Base-by-base conservation (phyloP, 2,888 invertebrate genomes). In the Eupithecia pulchellata region DNA sequence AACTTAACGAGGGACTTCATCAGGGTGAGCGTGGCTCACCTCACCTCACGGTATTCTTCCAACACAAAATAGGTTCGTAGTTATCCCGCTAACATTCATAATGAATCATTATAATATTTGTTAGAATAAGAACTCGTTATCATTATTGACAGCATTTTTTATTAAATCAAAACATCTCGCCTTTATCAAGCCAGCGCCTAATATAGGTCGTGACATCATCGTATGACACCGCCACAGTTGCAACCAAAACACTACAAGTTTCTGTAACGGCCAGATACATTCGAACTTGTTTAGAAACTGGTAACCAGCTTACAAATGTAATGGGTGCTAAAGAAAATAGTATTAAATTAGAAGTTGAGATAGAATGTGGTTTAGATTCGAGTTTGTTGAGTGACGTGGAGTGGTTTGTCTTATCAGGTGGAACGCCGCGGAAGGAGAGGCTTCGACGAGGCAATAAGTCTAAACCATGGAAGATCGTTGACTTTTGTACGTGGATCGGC, bases 401-500 rank as follows among this genome's bases (percentile, higher is more conserved):
- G 73, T 92, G 91, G 91, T 91, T 92, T 81, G 81, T 89, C 79
- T 88, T 92, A 52, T 84, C 92, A 93, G 93, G 89, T 78, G 90
- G 86, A 20, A 89, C 91, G 4, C 89, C 91, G 20, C 81, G 89
- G 36, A 90, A 84, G 75, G 93, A 92, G 36, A 88, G 83, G 72
- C 72, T 81, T 63, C 85, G 92, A 5, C 86, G 91, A 17, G 84
- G 79, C 42, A 81, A 76, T 65, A 90, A 88, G 68, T 75, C 89
- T 2, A 91, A 86, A 69, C 80, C 89, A 72, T 91, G 91, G 90
- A 87, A 79, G 68, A 81, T 94, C 52, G 81, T 91, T 74, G 93
- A 93, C 71, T 79, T 94, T 17, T 93, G 92, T 75, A 79, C 91
- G 14, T 93, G 93, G 94, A 89, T 94, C 64, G 93, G 93, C 39